Percentiles rank a stretch among this genome's conserved stretches.
Conservation (phyloP, 2,888 invertebrate genomes). For the Aporophyla lueneburgensis region DNA sequence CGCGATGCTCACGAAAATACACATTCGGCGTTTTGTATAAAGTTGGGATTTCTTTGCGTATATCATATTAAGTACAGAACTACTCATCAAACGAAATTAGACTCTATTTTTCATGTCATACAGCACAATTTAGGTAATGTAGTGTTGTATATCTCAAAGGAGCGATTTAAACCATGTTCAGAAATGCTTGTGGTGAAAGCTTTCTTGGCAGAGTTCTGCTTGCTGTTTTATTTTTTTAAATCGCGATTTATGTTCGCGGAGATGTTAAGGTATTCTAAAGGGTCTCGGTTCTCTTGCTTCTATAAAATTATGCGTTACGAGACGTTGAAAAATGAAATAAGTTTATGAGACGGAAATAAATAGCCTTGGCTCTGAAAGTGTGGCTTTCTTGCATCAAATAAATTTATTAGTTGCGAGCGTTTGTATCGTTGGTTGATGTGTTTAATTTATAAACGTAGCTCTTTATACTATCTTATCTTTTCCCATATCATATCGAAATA, state of each 20-base stretch:
- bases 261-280: constrained; percentile 72
- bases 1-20: constrained; percentile 56
- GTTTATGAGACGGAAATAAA: constrained; percentile 64
- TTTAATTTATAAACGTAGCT: background rate
- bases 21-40: constrained; percentile 65
- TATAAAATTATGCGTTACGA: constrained; percentile 72
- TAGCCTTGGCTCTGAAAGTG: constrained; percentile 42
- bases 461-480: background rate
- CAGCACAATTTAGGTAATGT: constrained; percentile 68
- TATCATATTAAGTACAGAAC: constrained; percentile 62
- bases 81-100: constrained; percentile 45
- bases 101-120: constrained; percentile 54
- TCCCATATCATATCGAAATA: background rate
- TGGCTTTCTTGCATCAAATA: constrained; percentile 30
- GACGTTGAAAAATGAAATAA: constrained; percentile 71
- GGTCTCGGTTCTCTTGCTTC: constrained; percentile 68
- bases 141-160: constrained; percentile 78
- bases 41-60: constrained; percentile 69
- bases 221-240: constrained; percentile 85
- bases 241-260: constrained; percentile 82
- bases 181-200: constrained; percentile 86
- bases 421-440: background rate
- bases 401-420: constrained; percentile 35
- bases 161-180: constrained; percentile 86
- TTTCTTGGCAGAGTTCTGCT: constrained; percentile 86